These are phyloP conservation scores for Prolemur simus DNA, from an alignment of 2,113 vertebrate genomes.

Conservation along the genomic window DNA sequence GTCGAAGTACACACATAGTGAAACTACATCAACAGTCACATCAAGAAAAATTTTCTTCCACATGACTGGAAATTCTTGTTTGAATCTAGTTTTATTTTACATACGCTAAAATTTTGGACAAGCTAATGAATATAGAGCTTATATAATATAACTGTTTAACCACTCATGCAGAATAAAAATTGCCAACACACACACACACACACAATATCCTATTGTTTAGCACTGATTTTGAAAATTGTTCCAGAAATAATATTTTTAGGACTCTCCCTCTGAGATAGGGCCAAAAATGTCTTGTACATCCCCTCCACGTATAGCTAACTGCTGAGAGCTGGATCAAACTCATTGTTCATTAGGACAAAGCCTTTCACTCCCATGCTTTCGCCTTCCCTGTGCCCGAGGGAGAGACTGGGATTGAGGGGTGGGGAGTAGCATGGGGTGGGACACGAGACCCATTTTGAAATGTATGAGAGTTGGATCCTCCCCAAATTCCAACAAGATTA, in stretches of 20 bases:
- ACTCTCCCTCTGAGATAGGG: constrained; percentile 65
- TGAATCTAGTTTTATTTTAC: constrained; percentile 73
- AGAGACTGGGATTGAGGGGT: not conserved
- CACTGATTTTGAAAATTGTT: constrained; percentile 76
- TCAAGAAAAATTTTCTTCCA: constrained; percentile 21
- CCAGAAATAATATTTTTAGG: constrained; percentile 77
- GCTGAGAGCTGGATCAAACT: constrained; percentile 64
- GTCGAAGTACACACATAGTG: not conserved
- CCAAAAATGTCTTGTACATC: constrained; percentile 64
- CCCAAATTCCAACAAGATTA: constrained; percentile 91
- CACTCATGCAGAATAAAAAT: constrained; percentile 72
- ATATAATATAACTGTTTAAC: constrained; percentile 69
- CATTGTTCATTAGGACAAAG: constrained; percentile 75
- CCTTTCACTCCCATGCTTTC: constrained; percentile 78
- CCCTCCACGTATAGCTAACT: constrained; percentile 74
- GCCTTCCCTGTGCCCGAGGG: constrained; percentile 70
- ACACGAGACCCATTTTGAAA: constrained; percentile 86
- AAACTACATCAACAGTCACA: not conserved
- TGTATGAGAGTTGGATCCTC: constrained; percentile 89
- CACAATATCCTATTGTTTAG: constrained; percentile 73
- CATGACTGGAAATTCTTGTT: constrained; percentile 29
- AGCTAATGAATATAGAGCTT: constrained; percentile 69
- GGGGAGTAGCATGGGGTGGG: constrained; percentile 53
- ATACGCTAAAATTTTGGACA: constrained; percentile 65
- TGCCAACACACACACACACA: constrained; percentile 72